Percentiles rank a stretch among this genome's conserved stretches.
Conservation (phyloP, 2,888 invertebrate species). For the Ornithoptera alexandrae region DNA sequence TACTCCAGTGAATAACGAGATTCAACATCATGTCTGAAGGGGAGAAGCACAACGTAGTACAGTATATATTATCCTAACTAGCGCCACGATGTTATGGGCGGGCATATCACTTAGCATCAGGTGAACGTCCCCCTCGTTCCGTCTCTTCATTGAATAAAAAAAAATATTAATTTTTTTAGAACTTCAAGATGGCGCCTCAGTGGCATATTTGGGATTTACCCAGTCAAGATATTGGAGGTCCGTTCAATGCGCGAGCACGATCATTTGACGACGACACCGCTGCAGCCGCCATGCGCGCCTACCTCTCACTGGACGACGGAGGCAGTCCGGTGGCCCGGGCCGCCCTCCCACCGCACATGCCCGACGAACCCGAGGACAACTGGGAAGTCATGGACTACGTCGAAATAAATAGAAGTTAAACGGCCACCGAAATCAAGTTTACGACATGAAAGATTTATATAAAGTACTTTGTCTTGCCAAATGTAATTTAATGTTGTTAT, state of each 20-base stretch:
- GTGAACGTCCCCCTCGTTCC: too few relatives aligned
- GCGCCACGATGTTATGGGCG: too few relatives aligned
- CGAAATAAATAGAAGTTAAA: constrained; percentile 58
- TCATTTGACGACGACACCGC: constrained; percentile 72
- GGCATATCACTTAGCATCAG: too few relatives aligned
- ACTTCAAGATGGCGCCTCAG: constrained; percentile 81
- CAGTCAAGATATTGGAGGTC: constrained; percentile 79
- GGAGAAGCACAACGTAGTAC: too few relatives aligned
- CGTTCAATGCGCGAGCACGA: constrained; percentile 82
- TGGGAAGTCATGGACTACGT: constrained; percentile 86
- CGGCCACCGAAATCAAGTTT: not conserved
- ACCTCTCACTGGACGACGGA: constrained; percentile 80
- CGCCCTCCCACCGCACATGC: constrained; percentile 72
- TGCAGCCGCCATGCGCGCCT: constrained; percentile 77
- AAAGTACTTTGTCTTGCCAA: constrained; percentile 21
- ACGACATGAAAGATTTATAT: not conserved
- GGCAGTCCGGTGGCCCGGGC: constrained; percentile 82
- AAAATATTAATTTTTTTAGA: constrained; percentile 51
- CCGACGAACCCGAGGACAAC: constrained; percentile 76
- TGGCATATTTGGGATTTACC: constrained; percentile 72
- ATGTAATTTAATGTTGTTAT: constrained; percentile 21
- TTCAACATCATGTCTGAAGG: too few relatives aligned
- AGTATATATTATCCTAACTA: too few relatives aligned
- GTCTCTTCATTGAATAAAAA: too few relatives aligned
- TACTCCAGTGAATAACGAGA: too few relatives aligned